Base-by-base conservation (phyloP, 2,113 vertebrate genomes). In the Enhydra lutris region DNA sequence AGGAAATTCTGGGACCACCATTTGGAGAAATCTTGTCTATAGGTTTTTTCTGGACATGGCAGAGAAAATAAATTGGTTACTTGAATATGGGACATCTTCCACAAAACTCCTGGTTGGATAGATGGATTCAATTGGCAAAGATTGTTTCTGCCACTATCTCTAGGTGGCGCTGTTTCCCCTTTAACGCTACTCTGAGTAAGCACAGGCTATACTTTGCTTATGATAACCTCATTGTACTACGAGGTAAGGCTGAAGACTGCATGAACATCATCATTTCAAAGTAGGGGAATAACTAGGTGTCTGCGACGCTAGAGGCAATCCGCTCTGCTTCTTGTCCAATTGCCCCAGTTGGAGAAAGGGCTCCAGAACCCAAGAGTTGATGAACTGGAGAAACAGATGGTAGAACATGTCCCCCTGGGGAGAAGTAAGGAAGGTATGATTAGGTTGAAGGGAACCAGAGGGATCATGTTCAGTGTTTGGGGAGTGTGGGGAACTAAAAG, bases 101-200 rank as follows among this genome's bases (percentile, higher is more conserved):
- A 3, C 8, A 94, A 65, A 81, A 15, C 63, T 63, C 59, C 50
- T 87, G 0, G 29, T 36, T 96, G 34, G 84, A 50, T 83, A 50
- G 7, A 26, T 34, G 61, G 47, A 21, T 88, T 97, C 71, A 31
- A 42, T 26, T 91, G 45, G 89, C 17, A 91, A 57, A 91, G 52
- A 65, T 84, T 59, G 78, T 89, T 96, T 71, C 89, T 94, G 81
- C 94, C 93, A 95, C 91, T 59, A 3, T 34, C 97, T 96, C 93
- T 97, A 98, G 97, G 95, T 98, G 98, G 97, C 96, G 76, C 80
- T 97, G 81, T 97, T 94, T 97, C 82, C 91, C 78, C 14, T 24
- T 79, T 67, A 81, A 76, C 96, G 79, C 20, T 63, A 10, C 29
- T 23, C 8, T 21, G 36, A 42, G 59, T 24, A 57, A 52, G 36